These are phyloP conservation scores for Cynocephalus volans DNA, from an alignment of 2,113 vertebrate genomes.

Conservation along the genomic window DNA sequence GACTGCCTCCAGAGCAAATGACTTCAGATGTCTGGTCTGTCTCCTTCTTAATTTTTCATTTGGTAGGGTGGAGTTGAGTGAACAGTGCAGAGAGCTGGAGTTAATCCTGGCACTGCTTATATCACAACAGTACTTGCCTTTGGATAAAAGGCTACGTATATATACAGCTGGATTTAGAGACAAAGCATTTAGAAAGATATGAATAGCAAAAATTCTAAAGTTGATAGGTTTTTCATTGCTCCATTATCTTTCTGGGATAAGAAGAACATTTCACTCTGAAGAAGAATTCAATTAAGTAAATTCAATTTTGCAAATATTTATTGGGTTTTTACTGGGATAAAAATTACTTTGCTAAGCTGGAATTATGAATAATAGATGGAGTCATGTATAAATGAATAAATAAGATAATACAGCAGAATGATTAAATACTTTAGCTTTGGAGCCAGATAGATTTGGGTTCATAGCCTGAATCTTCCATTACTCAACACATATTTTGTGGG, in stretches of 20 bases:
- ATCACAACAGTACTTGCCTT: background rate
- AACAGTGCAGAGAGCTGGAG: background rate
- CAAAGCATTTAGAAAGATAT: background rate
- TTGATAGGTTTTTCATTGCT: background rate
- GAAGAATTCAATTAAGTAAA: constrained; percentile 32
- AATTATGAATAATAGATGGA: background rate
- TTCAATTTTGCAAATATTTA: constrained; percentile 19
- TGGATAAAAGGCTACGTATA: background rate
- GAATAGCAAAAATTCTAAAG: constrained; percentile 22
- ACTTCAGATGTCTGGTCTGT: background rate
- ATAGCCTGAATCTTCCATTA: background rate
- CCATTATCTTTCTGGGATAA: constrained; percentile 22
- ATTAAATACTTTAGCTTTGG: background rate
- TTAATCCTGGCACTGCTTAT: background rate
- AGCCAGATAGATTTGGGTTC: background rate
- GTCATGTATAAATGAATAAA: background rate
- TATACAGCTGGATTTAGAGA: background rate
- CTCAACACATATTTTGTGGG: background rate
- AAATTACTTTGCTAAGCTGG: background rate
- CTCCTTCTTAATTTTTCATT: background rate
- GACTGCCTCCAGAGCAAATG: background rate
- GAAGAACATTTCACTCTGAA: background rate
- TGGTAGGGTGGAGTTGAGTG: too few relatives aligned
- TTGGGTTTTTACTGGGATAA: background rate
- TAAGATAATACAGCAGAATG: background rate